Percentiles rank a stretch among this genome's conserved stretches.
These are phyloP conservation scores for Xanthorhoe spadicearia DNA, from an alignment of 2,888 invertebrate species.

Conservation along the genomic window DNA sequence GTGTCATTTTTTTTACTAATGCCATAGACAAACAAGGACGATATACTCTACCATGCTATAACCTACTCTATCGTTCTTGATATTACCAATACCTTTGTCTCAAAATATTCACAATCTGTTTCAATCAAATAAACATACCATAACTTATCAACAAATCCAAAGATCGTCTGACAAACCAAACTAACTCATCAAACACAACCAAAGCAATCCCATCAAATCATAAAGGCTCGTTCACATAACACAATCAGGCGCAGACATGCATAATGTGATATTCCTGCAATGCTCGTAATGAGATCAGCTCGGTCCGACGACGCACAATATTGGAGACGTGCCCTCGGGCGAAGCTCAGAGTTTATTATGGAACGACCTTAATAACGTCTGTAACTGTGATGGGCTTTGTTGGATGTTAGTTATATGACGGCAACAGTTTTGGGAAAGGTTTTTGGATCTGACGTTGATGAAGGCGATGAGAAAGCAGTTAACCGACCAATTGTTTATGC, in stretches of 20 bases:
- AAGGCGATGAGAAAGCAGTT: too few species aligned
- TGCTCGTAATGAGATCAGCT: conserved; percentile 52
- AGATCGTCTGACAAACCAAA: conserved; percentile 11
- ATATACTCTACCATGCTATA: too few species aligned
- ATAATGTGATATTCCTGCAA: conserved; percentile 28
- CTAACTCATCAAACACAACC: conserved; percentile 22
- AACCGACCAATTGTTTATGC: too few species aligned
- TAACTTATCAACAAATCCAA: neutral
- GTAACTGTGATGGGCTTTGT: neutral
- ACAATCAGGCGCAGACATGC: conserved; percentile 40
- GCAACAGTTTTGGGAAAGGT: neutral
- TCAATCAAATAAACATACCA: too few species aligned
- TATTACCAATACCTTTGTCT: too few species aligned
- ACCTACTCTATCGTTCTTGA: too few species aligned
- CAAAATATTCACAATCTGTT: too few species aligned
- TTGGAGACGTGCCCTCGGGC: conserved; percentile 51
- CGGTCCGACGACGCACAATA: conserved; percentile 55
- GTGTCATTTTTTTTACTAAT: too few species aligned
- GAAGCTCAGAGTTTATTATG: conserved; percentile 11
- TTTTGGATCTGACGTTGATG: too few species aligned
- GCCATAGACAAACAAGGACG: too few species aligned
- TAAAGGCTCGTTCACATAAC: conserved; percentile 40
- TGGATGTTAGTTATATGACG: neutral
- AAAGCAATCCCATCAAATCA: conserved; percentile 29
- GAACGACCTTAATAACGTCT: neutral